phyloP scores from a whole-genome alignment of 2,113 vertebrate species.

The Zootoca vivipara region DNA sequence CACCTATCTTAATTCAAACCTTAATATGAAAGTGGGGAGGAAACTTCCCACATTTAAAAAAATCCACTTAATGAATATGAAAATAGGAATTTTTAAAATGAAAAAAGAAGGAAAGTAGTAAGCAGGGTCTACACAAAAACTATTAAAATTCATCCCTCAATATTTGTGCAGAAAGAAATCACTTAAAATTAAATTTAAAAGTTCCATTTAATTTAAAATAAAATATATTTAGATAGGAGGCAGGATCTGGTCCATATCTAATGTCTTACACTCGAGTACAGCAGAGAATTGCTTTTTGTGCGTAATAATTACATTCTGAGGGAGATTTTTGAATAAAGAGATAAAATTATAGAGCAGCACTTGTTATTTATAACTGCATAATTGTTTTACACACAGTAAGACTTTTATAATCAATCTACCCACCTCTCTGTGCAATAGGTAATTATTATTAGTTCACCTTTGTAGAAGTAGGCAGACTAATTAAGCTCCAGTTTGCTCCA shows the following conservation, averaged over 20 bases:
- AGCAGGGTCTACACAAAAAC: neutral
- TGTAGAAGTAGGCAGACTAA: neutral
- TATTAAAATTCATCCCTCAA: neutral
- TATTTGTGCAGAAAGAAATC: neutral
- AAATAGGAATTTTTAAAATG: neutral
- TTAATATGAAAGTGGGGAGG: neutral
- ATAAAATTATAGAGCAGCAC: constrained; percentile 4
- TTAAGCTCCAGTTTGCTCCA: neutral
- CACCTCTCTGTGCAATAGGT: neutral
- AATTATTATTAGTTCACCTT: constrained; percentile 1
- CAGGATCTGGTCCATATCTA: neutral
- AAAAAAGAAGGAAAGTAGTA: neutral
- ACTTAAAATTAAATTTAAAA: neutral
- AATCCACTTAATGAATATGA: neutral
- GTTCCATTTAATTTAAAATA: neutral
- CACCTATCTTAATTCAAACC: neutral
- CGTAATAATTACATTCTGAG: neutral
- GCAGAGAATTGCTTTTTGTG: neutral
- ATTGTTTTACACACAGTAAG: constrained; percentile 14
- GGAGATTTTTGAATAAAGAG: constrained; percentile 1
- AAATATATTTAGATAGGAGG: neutral
- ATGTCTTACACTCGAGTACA: neutral
- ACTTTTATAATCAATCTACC: neutral
- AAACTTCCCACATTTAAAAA: neutral
- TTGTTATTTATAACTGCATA: constrained; percentile 6